phyloP scores from a whole-genome alignment of 2,113 vertebrate genomes.

The Heterotis niloticus region DNA sequence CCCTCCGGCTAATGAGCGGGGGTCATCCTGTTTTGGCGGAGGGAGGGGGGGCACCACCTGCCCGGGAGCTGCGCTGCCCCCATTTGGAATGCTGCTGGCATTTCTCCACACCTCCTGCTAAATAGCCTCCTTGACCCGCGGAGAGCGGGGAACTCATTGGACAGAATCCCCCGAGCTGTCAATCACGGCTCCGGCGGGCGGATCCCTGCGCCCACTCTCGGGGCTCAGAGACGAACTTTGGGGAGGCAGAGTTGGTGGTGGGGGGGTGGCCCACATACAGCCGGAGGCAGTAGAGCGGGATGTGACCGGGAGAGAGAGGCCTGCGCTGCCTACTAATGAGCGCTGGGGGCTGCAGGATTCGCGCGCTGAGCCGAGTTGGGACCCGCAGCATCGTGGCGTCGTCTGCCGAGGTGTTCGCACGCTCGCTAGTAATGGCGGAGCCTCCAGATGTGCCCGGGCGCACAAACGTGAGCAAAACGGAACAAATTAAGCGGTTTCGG shows the following conservation, averaged over 20 bases:
- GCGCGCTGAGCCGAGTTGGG: too few species aligned
- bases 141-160: constrained; percentile 75
- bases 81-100: constrained; percentile 73
- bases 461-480: too few species aligned
- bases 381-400: too few species aligned
- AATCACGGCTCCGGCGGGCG: constrained; percentile 67
- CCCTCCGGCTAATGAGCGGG: constrained; percentile 78
- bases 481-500: too few species aligned
- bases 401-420: too few species aligned
- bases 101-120: constrained; percentile 77
- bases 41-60: constrained; percentile 69
- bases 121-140: constrained; percentile 77
- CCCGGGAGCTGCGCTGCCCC: constrained; percentile 74
- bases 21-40: constrained; percentile 65
- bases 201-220: constrained; percentile 78
- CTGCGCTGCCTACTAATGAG: too few species aligned
- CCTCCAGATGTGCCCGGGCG: too few species aligned
- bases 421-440: too few species aligned
- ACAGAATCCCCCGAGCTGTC: constrained; percentile 77
- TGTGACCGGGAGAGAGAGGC: too few species aligned
- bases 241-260: neutral
- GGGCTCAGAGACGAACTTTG: constrained; percentile 50
- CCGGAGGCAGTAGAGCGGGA: too few species aligned
- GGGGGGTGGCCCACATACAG: too few species aligned
- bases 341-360: too few species aligned